Percentiles rank a stretch among this genome's conserved stretches.
phyloP scores from a whole-genome alignment of 2,797 vertebrate genomes.

The Diceros bicornis region DNA sequence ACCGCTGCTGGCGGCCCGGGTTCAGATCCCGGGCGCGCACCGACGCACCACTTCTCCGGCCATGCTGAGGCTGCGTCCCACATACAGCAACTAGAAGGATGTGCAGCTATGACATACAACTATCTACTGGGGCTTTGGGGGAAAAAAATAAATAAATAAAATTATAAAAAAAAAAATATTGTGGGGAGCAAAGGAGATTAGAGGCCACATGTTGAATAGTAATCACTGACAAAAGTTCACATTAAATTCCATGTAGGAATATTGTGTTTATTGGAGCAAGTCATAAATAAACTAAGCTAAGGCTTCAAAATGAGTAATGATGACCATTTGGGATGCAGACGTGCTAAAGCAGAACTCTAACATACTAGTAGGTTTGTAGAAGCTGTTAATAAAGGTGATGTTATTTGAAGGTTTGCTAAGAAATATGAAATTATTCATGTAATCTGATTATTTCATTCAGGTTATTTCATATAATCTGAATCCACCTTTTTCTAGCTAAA shows the following conservation, averaged over 20 bases:
- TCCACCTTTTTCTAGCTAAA: not conserved
- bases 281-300: conserved; percentile 77
- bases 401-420: conserved; percentile 34
- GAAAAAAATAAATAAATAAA: too few species aligned
- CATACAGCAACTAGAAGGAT: too few species aligned
- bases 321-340: conserved; percentile 45
- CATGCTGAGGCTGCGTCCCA: too few species aligned
- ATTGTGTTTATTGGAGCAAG: conserved; percentile 69
- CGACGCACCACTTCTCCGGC: too few species aligned
- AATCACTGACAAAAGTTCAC: conserved; percentile 74
- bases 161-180: not conserved
- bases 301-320: conserved; percentile 48
- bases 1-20: too few species aligned
- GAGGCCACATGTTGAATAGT: conserved; percentile 63
- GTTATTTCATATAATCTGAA: not conserved
- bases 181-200: not conserved
- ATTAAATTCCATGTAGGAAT: conserved; percentile 71
- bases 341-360: conserved; percentile 42
- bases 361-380: not conserved
- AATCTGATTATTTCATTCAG: too few species aligned
- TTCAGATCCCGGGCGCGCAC: too few species aligned
- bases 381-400: conserved; percentile 60
- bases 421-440: not conserved
- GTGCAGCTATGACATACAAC: too few species aligned
- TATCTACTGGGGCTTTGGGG: too few species aligned